Conservation (phyloP, 2,888 invertebrate genomes). For the Mythimna impura region DNA sequence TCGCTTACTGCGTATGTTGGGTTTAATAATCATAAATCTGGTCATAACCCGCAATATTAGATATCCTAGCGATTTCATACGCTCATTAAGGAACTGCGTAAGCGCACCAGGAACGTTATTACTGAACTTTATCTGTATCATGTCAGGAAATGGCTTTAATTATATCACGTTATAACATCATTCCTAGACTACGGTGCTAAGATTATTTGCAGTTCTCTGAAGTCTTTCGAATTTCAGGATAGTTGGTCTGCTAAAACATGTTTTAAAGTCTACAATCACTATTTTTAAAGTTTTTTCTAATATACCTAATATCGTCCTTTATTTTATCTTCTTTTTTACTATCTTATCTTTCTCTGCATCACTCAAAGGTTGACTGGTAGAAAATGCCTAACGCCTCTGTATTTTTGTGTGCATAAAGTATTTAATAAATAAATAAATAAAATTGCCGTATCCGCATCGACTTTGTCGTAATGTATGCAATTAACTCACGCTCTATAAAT, state of each 20-base stretch:
- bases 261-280: neutral
- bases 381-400: too few relatives aligned
- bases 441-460: neutral
- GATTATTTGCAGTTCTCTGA: constrained; percentile 8
- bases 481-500: neutral
- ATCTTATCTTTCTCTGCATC: too few relatives aligned
- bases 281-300: neutral
- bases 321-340: too few relatives aligned
- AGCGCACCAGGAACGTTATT: constrained; percentile 39
- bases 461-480: neutral
- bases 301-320: neutral
- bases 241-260: too few relatives aligned
- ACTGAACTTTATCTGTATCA: constrained; percentile 40
- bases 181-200: neutral
- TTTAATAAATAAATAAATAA: neutral
- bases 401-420: too few relatives aligned
- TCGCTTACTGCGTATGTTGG: constrained; percentile 29
- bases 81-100: constrained; percentile 48
- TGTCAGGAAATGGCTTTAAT: constrained; percentile 32
- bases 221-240: neutral
- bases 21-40: constrained; percentile 55
- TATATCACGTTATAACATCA: constrained; percentile 15
- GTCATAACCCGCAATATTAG: constrained; percentile 56
- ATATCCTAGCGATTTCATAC: constrained; percentile 40
- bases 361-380: too few relatives aligned